Evolutionary conservation across 1,140 invertebrate species (phyloP), one percentile per base, ranked within the genome.

Genomic region (Drosophila elegans): DNA sequence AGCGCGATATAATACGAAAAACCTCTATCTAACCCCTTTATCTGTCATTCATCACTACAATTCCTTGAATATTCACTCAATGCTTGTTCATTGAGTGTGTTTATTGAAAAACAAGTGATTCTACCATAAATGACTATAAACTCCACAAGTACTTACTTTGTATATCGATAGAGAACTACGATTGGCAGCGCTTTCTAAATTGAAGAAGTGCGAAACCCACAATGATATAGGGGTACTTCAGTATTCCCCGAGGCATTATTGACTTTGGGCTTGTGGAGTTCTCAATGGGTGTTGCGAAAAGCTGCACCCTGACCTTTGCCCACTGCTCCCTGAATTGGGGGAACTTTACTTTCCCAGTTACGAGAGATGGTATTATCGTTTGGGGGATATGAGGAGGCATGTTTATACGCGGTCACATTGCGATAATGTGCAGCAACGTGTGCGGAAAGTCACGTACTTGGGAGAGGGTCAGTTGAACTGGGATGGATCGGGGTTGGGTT

Each of bases 381-480:
- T 46, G 11, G 5, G 11, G 5, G 13, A n/a, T 41, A 48, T 41
- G 27, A 48, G 48, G 27, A 48, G 11, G 10, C 10, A 46, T 66
- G 59, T 66, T 63, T 38, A 63, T 34, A 63, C 34, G 42, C 46
- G 46, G 27, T 49, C 27, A 49, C n/a, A 5, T 51, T 34, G 13
- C 60, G 38, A 74, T 74, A 63, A 54, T 64, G 41, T 63, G 51
- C 21, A 39, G 27, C n/a, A 49, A 76, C 56, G 64, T 77, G 63
- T 77, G 63, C 45, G 39, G 13, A 60, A 76, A 77, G 74, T 77
- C 74, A 77, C 74, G 74, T 77, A 77, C 44, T 51, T 63, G 13
- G 4, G 16, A 42, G 13, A 3, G 41, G 13, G n/a, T 38, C 29
- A 21, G 16, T 16, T 16, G 27, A 39, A 32, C 5, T 27, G 42